Evolutionary conservation across 2,888 invertebrate genomes (phyloP).

Genomic region (Caenorhabditis sp.): DNA sequence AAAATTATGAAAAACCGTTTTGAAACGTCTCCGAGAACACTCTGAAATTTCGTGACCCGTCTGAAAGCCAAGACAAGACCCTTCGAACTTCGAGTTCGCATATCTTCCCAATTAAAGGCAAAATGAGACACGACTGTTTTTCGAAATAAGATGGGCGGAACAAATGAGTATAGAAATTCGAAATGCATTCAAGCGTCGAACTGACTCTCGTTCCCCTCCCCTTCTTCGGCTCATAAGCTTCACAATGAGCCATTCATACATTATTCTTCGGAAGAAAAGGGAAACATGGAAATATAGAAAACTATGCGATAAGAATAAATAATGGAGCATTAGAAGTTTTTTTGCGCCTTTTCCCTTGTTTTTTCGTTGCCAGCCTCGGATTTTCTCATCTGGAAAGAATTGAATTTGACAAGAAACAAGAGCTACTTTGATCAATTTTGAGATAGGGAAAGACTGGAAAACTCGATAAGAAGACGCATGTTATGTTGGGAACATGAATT

Average conservation of each 20-base stretch:
- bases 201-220: conserved; percentile 26
- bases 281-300: conserved; percentile 12
- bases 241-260: conserved; percentile 57
- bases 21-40: too few relatives aligned
- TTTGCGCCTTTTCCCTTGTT: neutral
- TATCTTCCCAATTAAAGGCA: conserved; percentile 70
- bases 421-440: neutral
- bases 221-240: conserved; percentile 45
- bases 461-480: too few relatives aligned
- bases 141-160: neutral
- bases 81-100: conserved; percentile 66
- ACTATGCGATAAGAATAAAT: conserved; percentile 11
- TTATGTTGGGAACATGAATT: conserved; percentile 1
- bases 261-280: conserved; percentile 44
- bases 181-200: conserved; percentile 55
- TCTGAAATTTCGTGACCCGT: too few relatives aligned
- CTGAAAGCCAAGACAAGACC: too few relatives aligned
- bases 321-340: conserved; percentile 32
- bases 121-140: conserved; percentile 37
- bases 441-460: neutral
- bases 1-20: too few relatives aligned
- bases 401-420: conserved; percentile 12
- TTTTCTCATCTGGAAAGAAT: conserved; percentile 33
- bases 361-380: neutral
- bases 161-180: conserved; percentile 56